Percentiles rank a stretch among this genome's conserved stretches.
Evolutionary conservation across 2,888 invertebrate genomes (phyloP).

Genomic region (Arctia plantaginis): DNA sequence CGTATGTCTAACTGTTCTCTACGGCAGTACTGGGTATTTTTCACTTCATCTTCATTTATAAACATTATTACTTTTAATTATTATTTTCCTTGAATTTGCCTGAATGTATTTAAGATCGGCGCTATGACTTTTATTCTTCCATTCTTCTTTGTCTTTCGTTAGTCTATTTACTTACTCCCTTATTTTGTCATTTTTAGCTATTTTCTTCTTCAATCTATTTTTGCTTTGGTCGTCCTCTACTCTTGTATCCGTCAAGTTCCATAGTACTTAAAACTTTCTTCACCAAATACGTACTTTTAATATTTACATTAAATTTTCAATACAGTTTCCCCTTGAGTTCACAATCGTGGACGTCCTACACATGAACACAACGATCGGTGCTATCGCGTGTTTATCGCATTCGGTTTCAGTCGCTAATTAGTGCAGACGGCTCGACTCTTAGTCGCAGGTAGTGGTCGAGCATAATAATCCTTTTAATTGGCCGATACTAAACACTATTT

Average conservation of each 20-base stretch:
- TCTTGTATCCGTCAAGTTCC: too few species aligned
- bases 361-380: background rate
- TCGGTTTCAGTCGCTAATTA: constrained; percentile 1
- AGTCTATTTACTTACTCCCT: background rate
- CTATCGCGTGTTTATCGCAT: constrained; percentile 8
- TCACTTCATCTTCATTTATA: background rate
- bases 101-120: too few species aligned
- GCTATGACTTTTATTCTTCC: background rate
- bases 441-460: background rate
- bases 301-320: background rate
- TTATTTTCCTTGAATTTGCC: too few species aligned
- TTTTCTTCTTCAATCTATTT: too few species aligned
- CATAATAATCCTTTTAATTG: constrained; percentile 5
- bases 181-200: too few species aligned
- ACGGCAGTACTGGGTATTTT: background rate
- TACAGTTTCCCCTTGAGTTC: background rate
- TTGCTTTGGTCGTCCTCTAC: too few species aligned
- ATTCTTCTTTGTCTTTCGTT: background rate
- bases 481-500: background rate
- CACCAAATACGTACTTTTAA: background rate
- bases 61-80: too few species aligned
- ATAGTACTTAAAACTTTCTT: too few species aligned
- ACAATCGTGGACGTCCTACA: background rate
- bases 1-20: background rate
- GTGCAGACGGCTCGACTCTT: constrained; percentile 3